Percentiles rank a stretch among this genome's conserved stretches.
phyloP scores from a whole-genome alignment of 2,888 invertebrate species.

The Nezara viridula region DNA sequence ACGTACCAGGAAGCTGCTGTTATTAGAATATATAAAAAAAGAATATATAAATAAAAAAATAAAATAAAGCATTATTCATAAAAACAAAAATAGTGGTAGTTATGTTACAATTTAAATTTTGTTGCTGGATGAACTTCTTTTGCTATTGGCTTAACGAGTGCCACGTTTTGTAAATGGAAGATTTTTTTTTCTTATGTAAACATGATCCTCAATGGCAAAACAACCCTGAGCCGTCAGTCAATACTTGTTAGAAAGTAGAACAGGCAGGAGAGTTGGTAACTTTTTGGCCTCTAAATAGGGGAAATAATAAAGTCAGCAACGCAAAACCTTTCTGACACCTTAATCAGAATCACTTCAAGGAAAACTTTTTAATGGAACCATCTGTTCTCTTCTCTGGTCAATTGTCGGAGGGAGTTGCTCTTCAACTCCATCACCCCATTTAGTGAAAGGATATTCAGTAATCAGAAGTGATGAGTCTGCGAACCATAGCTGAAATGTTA shows the following conservation, averaged over 20 bases:
- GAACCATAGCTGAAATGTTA: background rate
- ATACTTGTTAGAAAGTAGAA: background rate
- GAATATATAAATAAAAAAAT: too few relatives aligned
- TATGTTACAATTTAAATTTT: too few relatives aligned
- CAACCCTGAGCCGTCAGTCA: background rate
- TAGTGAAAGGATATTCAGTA: background rate
- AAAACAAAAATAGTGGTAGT: too few relatives aligned
- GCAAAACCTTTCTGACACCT: conserved; percentile 11
- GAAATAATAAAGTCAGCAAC: background rate
- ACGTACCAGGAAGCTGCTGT: too few relatives aligned
- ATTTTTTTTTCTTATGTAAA: too few relatives aligned
- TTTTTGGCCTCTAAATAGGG: background rate
- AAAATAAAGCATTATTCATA: too few relatives aligned
- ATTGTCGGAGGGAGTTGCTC: background rate
- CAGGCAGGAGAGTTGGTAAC: background rate
- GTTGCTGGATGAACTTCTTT: too few relatives aligned
- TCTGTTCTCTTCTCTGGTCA: conserved; percentile 18
- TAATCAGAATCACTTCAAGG: background rate
- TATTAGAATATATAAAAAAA: too few relatives aligned
- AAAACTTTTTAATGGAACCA: conserved; percentile 42
- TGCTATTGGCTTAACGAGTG: too few relatives aligned
- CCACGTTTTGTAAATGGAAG: too few relatives aligned
- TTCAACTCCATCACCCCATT: conserved; percentile 30
- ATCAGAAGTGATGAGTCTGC: background rate
- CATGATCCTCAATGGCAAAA: background rate